Conservation (phyloP, 2,797 vertebrate genomes). For the Percopsis omiscomaycus region DNA sequence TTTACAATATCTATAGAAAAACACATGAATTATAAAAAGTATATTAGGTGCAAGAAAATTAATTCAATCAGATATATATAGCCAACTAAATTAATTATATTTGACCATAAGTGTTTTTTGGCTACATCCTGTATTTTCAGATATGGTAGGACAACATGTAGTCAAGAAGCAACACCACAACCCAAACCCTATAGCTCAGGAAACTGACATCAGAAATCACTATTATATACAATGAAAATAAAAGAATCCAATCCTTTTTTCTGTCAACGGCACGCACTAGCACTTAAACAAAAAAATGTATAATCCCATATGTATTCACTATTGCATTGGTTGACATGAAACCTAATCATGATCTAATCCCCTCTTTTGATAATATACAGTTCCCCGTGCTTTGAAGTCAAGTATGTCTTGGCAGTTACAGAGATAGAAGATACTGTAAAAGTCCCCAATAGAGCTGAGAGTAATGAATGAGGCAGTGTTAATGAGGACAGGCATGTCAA, state of each 20-base stretch:
- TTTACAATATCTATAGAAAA: too few relatives aligned
- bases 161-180: too few relatives aligned
- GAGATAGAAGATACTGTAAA: constrained; percentile 59
- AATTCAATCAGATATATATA: too few relatives aligned
- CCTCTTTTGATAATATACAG: constrained; percentile 48
- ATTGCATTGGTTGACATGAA: constrained; percentile 19
- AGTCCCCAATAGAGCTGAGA: constrained; percentile 53
- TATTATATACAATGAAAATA: background rate
- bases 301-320: constrained; percentile 17
- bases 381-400: constrained; percentile 57
- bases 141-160: too few relatives aligned
- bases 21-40: too few relatives aligned
- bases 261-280: constrained; percentile 17
- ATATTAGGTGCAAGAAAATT: too few relatives aligned
- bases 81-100: too few relatives aligned
- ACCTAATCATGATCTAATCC: constrained; percentile 54
- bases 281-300: constrained; percentile 4
- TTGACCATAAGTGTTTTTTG: too few relatives aligned
- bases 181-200: too few relatives aligned
- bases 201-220: too few relatives aligned
- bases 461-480: constrained; percentile 54
- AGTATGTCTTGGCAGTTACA: constrained; percentile 57
- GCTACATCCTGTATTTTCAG: too few relatives aligned
- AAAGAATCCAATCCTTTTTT: background rate
- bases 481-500: constrained; percentile 46